Percentiles rank a stretch among this genome's conserved stretches.
Conservation (phyloP, 2,797 vertebrate genomes). For the Eupleurogrammus muticus region DNA sequence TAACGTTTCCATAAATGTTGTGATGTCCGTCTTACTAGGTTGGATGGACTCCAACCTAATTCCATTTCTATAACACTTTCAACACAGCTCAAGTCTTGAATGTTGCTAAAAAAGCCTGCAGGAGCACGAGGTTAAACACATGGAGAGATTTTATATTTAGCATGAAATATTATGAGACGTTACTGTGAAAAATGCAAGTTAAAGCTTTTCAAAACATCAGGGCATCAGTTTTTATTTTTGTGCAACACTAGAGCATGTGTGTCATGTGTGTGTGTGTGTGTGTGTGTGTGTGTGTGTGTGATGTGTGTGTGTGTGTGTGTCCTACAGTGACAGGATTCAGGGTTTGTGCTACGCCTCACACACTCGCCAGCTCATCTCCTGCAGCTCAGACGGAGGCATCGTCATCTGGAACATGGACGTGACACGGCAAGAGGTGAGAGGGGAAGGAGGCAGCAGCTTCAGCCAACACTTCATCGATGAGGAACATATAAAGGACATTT, state of each 20-base stretch:
- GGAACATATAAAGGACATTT: not conserved
- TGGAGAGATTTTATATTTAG: no score
- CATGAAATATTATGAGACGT: no score
- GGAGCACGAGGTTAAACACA: no score
- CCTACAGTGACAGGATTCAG: conserved; percentile 92
- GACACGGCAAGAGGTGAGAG: conserved; percentile 93
- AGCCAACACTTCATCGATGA: not conserved
- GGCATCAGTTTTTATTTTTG: not conserved
- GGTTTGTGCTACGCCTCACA: conserved; percentile 95
- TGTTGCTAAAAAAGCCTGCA: no score
- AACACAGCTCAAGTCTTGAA: no score
- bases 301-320: not conserved
- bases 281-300: conserved; percentile 26
- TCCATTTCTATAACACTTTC: no score
- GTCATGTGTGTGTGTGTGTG: not conserved
- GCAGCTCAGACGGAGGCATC: conserved; percentile 93
- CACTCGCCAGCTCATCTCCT: conserved; percentile 97
- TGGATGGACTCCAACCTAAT: no score
- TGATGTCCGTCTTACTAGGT: no score
- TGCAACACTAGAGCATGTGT: no score
- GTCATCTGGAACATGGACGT: conserved; percentile 99
- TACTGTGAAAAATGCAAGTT: no score
- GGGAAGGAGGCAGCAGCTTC: not conserved
- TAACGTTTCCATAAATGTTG: no score
- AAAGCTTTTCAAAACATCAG: no score